Evolutionary conservation across 2,113 vertebrate species (phyloP).

Genomic region (Megaceryle maxima): DNA sequence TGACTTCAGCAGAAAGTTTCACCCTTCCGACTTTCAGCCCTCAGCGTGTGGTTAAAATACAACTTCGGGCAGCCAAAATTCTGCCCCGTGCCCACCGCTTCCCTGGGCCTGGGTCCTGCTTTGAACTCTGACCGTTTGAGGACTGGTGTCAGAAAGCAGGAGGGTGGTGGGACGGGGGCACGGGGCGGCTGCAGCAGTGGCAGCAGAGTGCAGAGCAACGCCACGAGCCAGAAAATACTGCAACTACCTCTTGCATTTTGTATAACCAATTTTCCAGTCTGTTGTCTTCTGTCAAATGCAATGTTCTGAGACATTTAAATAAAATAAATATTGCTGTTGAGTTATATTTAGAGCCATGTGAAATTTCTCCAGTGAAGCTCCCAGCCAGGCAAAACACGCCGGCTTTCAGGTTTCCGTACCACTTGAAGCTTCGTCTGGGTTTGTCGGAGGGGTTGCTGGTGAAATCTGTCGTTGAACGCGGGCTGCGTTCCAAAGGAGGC

Average conservation of each 20-base stretch:
- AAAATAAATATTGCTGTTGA: constrained; percentile 67
- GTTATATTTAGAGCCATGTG: constrained; percentile 57
- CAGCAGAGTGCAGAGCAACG: constrained; percentile 20
- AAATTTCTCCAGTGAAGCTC: constrained; percentile 53
- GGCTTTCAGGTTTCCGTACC: constrained; percentile 6
- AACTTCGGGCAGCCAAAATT: not conserved
- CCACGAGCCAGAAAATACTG: constrained; percentile 54
- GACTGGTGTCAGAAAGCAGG: not conserved
- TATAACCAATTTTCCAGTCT: constrained; percentile 72
- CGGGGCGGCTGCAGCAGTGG: not conserved
- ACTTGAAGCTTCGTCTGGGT: not conserved
- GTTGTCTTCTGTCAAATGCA: constrained; percentile 70
- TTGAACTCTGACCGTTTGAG: not conserved
- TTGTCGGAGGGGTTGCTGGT: not conserved
- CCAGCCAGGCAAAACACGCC: constrained; percentile 32
- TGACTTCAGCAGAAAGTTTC: not conserved
- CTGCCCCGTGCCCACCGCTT: not conserved
- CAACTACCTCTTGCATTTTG: constrained; percentile 63
- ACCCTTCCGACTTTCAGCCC: not conserved
- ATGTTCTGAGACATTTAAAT: constrained; percentile 72
- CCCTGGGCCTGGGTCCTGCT: not conserved
- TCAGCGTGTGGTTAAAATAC: not conserved
- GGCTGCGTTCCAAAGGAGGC: not conserved
- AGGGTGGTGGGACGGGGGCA: not conserved
- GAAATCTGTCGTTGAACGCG: not conserved